Percentiles rank a stretch among this genome's conserved stretches.
Conservation (phyloP, 2,888 invertebrate species). For the Agrilus biguttatus region DNA sequence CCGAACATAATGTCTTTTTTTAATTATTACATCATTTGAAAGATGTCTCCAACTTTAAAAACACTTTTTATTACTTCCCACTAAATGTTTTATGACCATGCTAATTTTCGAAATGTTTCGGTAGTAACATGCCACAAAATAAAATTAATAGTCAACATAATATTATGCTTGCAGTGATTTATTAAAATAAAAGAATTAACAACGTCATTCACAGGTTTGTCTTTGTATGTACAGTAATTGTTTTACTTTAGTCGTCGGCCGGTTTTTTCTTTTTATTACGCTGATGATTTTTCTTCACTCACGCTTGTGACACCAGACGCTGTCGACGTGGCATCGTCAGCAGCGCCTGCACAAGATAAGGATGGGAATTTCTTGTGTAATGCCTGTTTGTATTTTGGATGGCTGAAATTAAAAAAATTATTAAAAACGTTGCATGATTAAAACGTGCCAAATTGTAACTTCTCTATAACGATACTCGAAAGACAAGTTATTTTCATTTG, state of each 20-base stretch:
- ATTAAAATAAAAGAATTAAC: slow-evolving; percentile 10
- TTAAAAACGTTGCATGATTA: no score
- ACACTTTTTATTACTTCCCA: no score
- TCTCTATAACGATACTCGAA: no score
- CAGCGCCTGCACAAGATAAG: slow-evolving; percentile 47
- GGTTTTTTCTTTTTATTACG: slow-evolving; percentile 34
- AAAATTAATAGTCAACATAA: not conserved
- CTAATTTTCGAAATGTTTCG: no score
- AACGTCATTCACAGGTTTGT: slow-evolving; percentile 2
- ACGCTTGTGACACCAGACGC: slow-evolving; percentile 55
- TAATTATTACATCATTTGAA: no score
- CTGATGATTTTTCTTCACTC: slow-evolving; percentile 48
- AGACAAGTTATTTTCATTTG: no score
- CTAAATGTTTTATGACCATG: no score
- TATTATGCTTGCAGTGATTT: slow-evolving; percentile 7
- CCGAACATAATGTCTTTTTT: no score
- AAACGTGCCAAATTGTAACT: no score
- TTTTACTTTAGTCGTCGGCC: not conserved
- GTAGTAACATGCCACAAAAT: no score
- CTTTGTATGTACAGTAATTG: no score
- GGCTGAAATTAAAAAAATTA: slow-evolving; percentile 34
- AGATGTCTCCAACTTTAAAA: no score
- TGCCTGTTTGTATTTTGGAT: slow-evolving; percentile 66
- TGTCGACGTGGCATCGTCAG: slow-evolving; percentile 48
- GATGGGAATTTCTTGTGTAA: slow-evolving; percentile 66